Evolutionary conservation across 2,113 vertebrate species (phyloP).

Genomic region (Carassius carassius): DNA sequence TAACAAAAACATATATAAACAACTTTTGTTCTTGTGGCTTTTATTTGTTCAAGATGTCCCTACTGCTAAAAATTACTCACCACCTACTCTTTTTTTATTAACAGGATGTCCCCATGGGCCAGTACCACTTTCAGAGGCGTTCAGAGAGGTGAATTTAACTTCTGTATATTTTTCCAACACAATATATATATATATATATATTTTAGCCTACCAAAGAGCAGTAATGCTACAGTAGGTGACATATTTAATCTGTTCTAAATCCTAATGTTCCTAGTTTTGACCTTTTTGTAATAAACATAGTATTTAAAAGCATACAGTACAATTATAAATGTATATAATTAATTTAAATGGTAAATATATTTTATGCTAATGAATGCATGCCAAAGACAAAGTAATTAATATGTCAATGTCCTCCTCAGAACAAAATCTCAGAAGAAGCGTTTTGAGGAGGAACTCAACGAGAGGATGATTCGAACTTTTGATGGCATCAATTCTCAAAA

Average conservation of each 20-base stretch:
- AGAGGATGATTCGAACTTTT: slow-evolving; percentile 96
- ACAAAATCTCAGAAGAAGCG: slow-evolving; percentile 96
- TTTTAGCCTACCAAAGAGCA: not conserved
- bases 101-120: slow-evolving; percentile 94
- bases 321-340: not conserved
- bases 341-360: not conserved
- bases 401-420: slow-evolving; percentile 67
- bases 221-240: not conserved
- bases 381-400: not conserved
- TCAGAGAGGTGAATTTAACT: slow-evolving; percentile 85
- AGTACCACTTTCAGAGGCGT: slow-evolving; percentile 92
- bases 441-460: slow-evolving; percentile 96
- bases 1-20: no score
- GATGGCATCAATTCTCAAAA: slow-evolving; percentile 98
- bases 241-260: not conserved
- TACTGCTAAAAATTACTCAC: not conserved
- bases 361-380: not conserved
- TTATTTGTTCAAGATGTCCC: not conserved
- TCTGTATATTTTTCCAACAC: slow-evolving; percentile 48
- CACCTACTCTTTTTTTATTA: slow-evolving; percentile 27
- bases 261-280: not conserved
- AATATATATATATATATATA: no score
- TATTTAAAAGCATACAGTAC: not conserved
- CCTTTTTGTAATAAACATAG: no score
- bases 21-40: no score